A percentile compares a stretch with the other conserved stretches of the same genome.
Evolutionary conservation across 2,797 vertebrate species (phyloP).

Genomic region (Enoplosus armatus): DNA sequence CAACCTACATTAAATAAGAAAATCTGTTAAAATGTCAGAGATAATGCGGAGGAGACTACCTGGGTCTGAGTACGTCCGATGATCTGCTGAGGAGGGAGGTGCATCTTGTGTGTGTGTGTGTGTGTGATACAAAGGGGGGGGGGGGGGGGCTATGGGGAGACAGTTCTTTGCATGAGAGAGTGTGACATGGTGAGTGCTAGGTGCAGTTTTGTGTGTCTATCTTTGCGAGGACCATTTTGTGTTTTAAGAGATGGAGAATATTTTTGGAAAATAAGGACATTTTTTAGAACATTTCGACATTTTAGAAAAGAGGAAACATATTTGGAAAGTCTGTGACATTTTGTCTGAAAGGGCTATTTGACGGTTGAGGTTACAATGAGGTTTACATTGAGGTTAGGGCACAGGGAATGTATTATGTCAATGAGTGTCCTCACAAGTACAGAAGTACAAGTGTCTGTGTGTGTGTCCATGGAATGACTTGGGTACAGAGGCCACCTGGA

Average conservation of each 20-base stretch:
- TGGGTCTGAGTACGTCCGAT: conserved; percentile 33
- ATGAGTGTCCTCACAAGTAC: conserved; percentile 26
- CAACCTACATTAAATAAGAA: not conserved
- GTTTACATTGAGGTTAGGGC: not conserved
- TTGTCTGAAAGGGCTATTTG: not conserved
- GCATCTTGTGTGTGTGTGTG: conserved; percentile 31
- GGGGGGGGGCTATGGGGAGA: conserved; percentile 21
- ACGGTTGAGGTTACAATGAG: not conserved
- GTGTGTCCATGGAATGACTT: conserved; percentile 38
- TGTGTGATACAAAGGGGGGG: conserved; percentile 20
- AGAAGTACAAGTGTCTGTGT: not conserved
- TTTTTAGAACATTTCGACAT: not conserved
- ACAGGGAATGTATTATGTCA: not conserved
- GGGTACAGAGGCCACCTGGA: conserved; percentile 69
- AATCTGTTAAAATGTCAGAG: not conserved
- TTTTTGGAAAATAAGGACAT: not conserved
- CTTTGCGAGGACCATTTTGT: conserved; percentile 5
- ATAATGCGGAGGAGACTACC: conserved; percentile 31
- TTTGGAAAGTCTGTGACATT: not conserved
- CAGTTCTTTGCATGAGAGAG: conserved; percentile 24
- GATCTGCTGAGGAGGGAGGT: conserved; percentile 39
- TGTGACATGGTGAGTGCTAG: not conserved
- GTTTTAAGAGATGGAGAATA: not conserved
- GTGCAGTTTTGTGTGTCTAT: not conserved
- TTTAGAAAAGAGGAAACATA: not conserved